Conservation (phyloP, 2,113 vertebrate species). For the Rhinichthys klamathensis region DNA sequence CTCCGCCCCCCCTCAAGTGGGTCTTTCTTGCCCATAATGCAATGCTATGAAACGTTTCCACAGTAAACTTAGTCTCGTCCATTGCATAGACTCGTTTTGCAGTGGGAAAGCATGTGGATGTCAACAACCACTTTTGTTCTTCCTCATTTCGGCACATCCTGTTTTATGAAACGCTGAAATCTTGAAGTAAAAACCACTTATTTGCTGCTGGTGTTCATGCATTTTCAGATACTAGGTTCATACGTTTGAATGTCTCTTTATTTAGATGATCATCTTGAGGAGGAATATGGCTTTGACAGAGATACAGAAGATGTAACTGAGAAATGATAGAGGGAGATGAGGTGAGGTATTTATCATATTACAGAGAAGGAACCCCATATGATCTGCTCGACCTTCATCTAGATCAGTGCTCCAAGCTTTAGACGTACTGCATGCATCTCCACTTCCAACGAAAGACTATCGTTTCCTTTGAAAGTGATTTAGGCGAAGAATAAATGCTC, state of each 20-base stretch:
- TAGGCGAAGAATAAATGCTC: slow-evolving; percentile 8
- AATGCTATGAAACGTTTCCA: slow-evolving; percentile 28
- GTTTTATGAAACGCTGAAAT: neutral
- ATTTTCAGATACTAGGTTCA: slow-evolving; percentile 13
- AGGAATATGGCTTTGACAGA: slow-evolving; percentile 28
- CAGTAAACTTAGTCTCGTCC: slow-evolving; percentile 41
- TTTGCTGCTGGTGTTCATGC: slow-evolving; percentile 45
- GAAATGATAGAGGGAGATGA: slow-evolving; percentile 25
- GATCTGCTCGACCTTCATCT: neutral
- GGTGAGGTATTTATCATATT: slow-evolving; percentile 10
- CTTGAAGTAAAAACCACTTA: slow-evolving; percentile 15
- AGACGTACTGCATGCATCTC: slow-evolving; percentile 37
- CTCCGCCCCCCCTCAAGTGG: neutral
- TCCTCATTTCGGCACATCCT: neutral
- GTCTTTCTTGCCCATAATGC: slow-evolving; percentile 1
- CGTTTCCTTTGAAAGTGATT: neutral
- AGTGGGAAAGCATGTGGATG: slow-evolving; percentile 39
- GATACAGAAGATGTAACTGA: slow-evolving; percentile 26
- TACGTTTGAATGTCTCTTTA: slow-evolving; percentile 22
- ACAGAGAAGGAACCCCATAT: neutral
- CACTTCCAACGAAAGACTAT: neutral
- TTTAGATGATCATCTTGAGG: slow-evolving; percentile 1
- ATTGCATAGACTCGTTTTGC: slow-evolving; percentile 60
- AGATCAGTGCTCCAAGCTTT: slow-evolving; percentile 21
- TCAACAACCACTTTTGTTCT: neutral